These are phyloP conservation scores for Apodemus speciosus DNA, from an alignment of 2,113 vertebrate genomes.

Conservation along the genomic window DNA sequence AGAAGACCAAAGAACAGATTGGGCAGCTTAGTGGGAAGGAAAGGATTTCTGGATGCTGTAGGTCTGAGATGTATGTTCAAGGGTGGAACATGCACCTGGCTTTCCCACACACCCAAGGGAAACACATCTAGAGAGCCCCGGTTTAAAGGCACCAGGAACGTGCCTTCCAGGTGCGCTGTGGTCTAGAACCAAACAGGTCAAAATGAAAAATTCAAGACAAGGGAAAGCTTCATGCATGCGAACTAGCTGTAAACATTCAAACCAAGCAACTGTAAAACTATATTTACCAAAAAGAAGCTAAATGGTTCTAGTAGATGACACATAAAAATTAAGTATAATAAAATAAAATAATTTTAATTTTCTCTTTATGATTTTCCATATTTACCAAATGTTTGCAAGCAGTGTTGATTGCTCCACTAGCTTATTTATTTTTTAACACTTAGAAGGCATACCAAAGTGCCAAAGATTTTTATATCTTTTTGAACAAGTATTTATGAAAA, in stretches of 20 bases:
- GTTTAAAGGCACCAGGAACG: neutral
- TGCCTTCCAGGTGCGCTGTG: neutral
- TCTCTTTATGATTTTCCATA: constrained; percentile 8
- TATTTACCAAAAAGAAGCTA: neutral
- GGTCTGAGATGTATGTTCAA: neutral
- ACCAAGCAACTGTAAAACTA: neutral
- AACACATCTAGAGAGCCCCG: neutral
- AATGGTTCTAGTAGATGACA: neutral
- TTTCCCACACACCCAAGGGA: neutral
- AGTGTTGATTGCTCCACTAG: neutral
- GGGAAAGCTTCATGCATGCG: neutral
- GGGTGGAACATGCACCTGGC: neutral
- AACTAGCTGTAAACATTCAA: neutral
- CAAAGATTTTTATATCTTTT: constrained; percentile 80
- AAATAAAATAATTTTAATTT: constrained; percentile 17
- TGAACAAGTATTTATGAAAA: constrained; percentile 76
- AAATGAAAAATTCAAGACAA: neutral
- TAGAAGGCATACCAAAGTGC: constrained; percentile 80
- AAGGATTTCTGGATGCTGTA: neutral
- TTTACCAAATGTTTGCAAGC: constrained; percentile 15
- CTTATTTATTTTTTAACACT: constrained; percentile 39
- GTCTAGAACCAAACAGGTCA: neutral
- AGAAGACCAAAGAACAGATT: neutral
- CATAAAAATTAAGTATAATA: constrained; percentile 43
- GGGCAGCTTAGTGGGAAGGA: neutral